Base-by-base conservation (phyloP, 2,797 vertebrate species). In the Selene dorsalis region DNA sequence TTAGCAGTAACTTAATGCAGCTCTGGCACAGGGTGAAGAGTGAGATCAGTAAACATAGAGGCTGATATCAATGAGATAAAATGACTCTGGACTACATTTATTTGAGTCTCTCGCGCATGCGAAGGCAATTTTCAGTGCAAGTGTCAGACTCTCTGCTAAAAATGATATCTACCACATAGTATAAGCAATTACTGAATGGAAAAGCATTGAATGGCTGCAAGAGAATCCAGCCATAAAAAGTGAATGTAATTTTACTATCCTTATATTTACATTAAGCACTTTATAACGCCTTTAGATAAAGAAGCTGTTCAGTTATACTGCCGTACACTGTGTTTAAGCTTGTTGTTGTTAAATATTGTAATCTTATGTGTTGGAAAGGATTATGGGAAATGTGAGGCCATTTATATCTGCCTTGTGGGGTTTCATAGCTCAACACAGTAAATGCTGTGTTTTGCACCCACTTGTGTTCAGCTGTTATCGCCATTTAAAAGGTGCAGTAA, bases 371-470 rank as follows among this genome's bases (percentile, higher is more conserved):
- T 78, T 60, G 32, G 35, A 68, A 65, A 55, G 81, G 68, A 87
- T 85, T 81, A 81, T 71, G 52, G 70, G 62, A 63, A 39, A 18
- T 43, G 52, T 66, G 35, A 72, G 50, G 3, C 4, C 10, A 57
- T 47, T 76, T 41, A 74, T 84, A 80, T 76, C 73, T 74, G 43
- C 67, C 68, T 66, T 50, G 53, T 30, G 52, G 74, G 56, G 58
- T 18, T 50, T 70, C 32, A 47, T 55, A 47, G 48, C 66, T 57
- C 58, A 64, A 45, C 50, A 30, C 57, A 59, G 65, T 84, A 82
- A 84, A 85, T 55, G 66, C 48, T 38, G 39, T 56, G 24, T 76
- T 83, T 86, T 67, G 48, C 53, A 75, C 75, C 35, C 32, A 39
- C 45, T 69, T 64, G 24, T 45, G 57, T 73, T 66, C 57, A 58